These are phyloP conservation scores for Drosophila yooni DNA, from an alignment of 2,888 invertebrate genomes.

Conservation along the genomic window DNA sequence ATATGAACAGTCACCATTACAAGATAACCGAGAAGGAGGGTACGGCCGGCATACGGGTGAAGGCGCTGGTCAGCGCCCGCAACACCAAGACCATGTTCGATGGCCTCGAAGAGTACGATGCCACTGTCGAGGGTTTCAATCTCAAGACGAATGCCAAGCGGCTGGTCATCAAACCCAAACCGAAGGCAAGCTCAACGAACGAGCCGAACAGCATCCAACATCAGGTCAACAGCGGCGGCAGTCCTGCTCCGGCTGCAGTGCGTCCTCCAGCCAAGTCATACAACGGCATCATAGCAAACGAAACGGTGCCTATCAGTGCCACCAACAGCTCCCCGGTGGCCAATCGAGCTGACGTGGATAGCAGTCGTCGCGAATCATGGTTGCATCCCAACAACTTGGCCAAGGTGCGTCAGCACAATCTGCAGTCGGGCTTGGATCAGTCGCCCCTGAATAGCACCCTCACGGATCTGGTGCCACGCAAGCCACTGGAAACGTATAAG, in stretches of 20 bases:
- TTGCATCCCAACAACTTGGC: conserved; percentile 84
- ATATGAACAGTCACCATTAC: conserved; percentile 85
- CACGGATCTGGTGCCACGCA: conserved; percentile 82
- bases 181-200: conserved; percentile 11
- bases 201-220: not conserved
- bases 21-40: conserved; percentile 87
- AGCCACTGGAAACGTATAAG: conserved; percentile 79
- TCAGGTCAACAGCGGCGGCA: conserved; percentile 18
- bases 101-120: conserved; percentile 93
- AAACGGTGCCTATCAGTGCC: conserved; percentile 14
- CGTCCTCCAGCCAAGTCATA: conserved; percentile 60
- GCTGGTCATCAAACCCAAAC: conserved; percentile 88
- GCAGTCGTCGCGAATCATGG: conserved; percentile 83
- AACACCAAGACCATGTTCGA: conserved; percentile 91
- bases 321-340: conserved; percentile 7
- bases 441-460: conserved; percentile 81
- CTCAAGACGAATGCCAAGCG: conserved; percentile 90
- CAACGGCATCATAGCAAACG: conserved; percentile 57
- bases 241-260: conserved; percentile 2
- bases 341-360: conserved; percentile 32
- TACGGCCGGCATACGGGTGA: conserved; percentile 86
- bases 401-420: conserved; percentile 80
- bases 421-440: conserved; percentile 64
- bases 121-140: conserved; percentile 87
- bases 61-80: conserved; percentile 79